Base-by-base conservation (phyloP, 2,797 vertebrate species). In the Anguilla obscura region DNA sequence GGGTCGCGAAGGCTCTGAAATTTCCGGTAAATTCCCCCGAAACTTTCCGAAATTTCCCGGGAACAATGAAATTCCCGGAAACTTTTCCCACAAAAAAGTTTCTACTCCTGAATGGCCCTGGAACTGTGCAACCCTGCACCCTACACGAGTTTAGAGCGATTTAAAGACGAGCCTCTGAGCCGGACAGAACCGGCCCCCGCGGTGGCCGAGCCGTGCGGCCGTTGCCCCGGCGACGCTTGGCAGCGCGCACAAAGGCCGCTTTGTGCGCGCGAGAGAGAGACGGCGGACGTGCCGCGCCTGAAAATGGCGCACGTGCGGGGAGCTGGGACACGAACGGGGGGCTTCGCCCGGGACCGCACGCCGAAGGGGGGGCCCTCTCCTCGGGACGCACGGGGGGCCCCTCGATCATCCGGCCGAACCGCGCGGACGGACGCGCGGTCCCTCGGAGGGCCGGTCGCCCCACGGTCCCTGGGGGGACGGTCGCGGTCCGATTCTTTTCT, bases 121-220 rank as follows among this genome's bases (percentile, higher is more conserved):
- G 21, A 60, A 60, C 16, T 60, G 5, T 9, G 5, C 50, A 50
- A 50, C 5, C 50, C 58, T 21, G 2, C 58, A 14, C 0, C 58
- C 48, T 91, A 92, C 92, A 12, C 6, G 91, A 88, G 91, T 90
- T 91, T 91, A 86, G 60, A 86, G 89, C 88, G 79, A 33, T 86
- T 87, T 18, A 76, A 89, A 52, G 40, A 52, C 16, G 10, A 45
- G 58, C 60, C 52, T 66, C 14, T 21, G 58, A 45, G 76, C 30
- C 54, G 10, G 54, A 3, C 54, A 14, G 54, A 0, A 21, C 60
- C 24, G 69, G 69, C 1, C 27, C 12, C 69, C 12, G 12, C 30
- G 30, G 9, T 0, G 66, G 66, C 27, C 27, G 66, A 30, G 10
- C 24, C 1, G 66, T 0, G 0, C 8, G 10, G 30, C 69, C 14